Conservation (phyloP, 1,140 invertebrate species). For the Eupristina koningsbergeri region DNA sequence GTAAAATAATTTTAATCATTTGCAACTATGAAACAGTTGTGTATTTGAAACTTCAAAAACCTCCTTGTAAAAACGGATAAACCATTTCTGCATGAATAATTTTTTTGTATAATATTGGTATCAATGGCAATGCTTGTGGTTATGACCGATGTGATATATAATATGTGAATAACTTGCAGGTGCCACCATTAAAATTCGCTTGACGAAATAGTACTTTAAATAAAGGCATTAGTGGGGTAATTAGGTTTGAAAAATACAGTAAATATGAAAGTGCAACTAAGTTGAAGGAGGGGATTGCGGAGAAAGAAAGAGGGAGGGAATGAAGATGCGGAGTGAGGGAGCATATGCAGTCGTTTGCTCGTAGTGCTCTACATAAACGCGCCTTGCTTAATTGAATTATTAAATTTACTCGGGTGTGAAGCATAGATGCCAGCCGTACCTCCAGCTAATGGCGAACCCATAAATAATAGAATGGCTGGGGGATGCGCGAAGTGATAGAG, state of each 20-base stretch:
- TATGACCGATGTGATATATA: too few relatives aligned
- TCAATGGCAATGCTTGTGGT: too few relatives aligned
- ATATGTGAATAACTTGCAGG: too few relatives aligned
- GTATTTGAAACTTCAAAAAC: too few relatives aligned
- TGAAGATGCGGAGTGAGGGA: neutral
- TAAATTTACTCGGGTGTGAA: conserved; percentile 69
- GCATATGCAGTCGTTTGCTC: neutral
- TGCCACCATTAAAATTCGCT: neutral
- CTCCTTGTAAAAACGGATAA: too few relatives aligned
- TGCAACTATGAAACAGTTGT: too few relatives aligned
- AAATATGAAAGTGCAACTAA: neutral
- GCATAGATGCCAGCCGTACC: conserved; percentile 65
- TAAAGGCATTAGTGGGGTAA: neutral
- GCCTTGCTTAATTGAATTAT: conserved; percentile 68
- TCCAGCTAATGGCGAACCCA: conserved; percentile 66
- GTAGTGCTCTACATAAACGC: conserved; percentile 44
- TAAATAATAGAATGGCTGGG: conserved; percentile 66
- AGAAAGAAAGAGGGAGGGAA: neutral
- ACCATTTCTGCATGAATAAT: too few relatives aligned
- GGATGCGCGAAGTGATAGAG: neutral
- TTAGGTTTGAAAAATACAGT: neutral
- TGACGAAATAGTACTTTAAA: neutral
- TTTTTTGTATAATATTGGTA: too few relatives aligned
- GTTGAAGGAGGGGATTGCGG: neutral
- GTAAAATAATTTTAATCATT: too few relatives aligned